Conservation (phyloP, 2,888 invertebrate genomes). For the Trypoxylon attenuatum region DNA sequence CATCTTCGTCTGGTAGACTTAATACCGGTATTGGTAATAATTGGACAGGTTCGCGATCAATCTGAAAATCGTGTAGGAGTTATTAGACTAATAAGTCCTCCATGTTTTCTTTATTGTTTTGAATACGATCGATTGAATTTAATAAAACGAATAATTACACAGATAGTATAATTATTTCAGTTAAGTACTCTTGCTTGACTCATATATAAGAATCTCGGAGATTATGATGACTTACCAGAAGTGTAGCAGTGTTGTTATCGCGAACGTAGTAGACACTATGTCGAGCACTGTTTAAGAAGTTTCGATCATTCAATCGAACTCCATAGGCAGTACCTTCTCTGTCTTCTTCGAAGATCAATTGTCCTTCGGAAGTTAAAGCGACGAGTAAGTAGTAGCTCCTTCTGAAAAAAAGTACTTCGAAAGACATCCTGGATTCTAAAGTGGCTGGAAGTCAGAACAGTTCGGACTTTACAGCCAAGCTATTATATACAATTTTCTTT, state of each 20-base stretch:
- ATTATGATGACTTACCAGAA: slow-evolving; percentile 69
- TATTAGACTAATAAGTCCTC: not conserved
- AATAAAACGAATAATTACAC: not conserved
- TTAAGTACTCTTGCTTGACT: no score
- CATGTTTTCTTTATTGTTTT: not conserved
- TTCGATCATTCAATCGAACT: slow-evolving; percentile 84
- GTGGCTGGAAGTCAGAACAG: not conserved
- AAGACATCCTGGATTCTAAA: slow-evolving; percentile 41
- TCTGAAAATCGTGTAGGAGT: slow-evolving; percentile 75
- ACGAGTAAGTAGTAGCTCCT: slow-evolving; percentile 90
- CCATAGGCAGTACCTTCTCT: slow-evolving; percentile 85
- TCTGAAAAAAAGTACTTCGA: slow-evolving; percentile 72
- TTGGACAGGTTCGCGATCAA: slow-evolving; percentile 85
- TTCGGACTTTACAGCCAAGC: not conserved
- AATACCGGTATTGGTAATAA: slow-evolving; percentile 82
- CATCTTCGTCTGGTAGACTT: slow-evolving; percentile 79
- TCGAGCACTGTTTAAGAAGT: slow-evolving; percentile 87
- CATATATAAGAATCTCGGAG: no score
- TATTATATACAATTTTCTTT: slow-evolving; percentile 75
- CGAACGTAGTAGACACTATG: slow-evolving; percentile 85
- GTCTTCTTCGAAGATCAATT: slow-evolving; percentile 90
- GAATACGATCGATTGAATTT: not conserved
- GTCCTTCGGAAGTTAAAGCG: slow-evolving; percentile 88
- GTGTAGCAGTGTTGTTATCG: slow-evolving; percentile 82
- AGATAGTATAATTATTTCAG: not conserved